A percentile compares a stretch with the other conserved stretches of the same genome.
These are phyloP conservation scores for Diabrotica virgifera DNA, from an alignment of 1,140 invertebrate species.

Conservation along the genomic window DNA sequence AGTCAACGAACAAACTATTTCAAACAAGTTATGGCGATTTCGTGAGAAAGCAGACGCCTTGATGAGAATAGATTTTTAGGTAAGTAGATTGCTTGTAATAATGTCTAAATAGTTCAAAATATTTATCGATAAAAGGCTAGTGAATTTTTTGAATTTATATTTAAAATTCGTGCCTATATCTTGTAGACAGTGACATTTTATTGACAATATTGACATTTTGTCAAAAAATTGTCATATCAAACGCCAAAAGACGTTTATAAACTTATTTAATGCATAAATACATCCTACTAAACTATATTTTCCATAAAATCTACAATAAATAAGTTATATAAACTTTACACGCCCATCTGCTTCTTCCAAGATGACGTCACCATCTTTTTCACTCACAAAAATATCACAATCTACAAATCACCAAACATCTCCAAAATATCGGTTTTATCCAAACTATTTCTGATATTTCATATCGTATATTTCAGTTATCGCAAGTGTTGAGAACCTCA, in stretches of 20 bases:
- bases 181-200: conserved; percentile 19
- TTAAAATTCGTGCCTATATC: conserved; percentile 13
- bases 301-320: conserved; percentile 10
- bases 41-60: conserved; percentile 7
- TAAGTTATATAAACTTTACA: conserved; percentile 13
- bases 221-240: conserved; percentile 19
- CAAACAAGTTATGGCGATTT: conserved; percentile 14
- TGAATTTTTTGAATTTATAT: conserved; percentile 9
- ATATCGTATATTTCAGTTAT: background rate
- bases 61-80: background rate
- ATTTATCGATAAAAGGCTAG: background rate
- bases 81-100: background rate
- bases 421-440: background rate
- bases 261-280: conserved; percentile 13
- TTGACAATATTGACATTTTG: conserved; percentile 22
- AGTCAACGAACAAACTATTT: background rate
- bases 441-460: background rate
- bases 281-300: background rate
- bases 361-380: conserved; percentile 29
- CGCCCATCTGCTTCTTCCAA: conserved; percentile 26
- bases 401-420: background rate
- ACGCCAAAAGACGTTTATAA: conserved; percentile 17
- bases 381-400: conserved; percentile 20
- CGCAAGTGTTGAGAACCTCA: background rate
- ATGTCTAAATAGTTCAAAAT: background rate